phyloP scores from a whole-genome alignment of 2,797 vertebrate species.

The Catamblyrhynchus diadema region DNA sequence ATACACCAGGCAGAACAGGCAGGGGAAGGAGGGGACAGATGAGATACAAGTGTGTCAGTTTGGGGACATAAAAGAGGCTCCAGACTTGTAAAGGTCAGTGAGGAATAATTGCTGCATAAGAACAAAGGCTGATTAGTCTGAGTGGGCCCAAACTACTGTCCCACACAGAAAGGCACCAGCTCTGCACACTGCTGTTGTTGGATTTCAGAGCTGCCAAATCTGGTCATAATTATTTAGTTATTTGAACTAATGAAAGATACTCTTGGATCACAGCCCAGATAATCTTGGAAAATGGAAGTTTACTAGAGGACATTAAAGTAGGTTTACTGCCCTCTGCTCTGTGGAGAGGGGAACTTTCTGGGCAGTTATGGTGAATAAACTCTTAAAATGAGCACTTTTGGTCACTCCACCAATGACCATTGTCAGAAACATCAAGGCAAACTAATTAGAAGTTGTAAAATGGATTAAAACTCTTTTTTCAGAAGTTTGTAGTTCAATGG shows the following conservation, averaged over 20 bases:
- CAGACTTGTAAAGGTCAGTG: background rate
- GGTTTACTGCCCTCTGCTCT: constrained; percentile 13
- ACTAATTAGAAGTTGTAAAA: background rate
- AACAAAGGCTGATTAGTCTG: constrained; percentile 5
- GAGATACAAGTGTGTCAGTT: background rate
- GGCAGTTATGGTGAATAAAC: background rate
- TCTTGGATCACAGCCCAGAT: constrained; percentile 47
- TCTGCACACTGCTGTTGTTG: background rate
- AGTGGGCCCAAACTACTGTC: background rate
- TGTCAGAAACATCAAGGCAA: background rate
- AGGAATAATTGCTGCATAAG: constrained; percentile 19
- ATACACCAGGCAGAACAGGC: background rate
- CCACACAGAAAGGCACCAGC: background rate
- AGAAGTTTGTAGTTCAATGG: background rate
- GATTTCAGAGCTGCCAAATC: constrained; percentile 42
- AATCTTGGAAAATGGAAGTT: constrained; percentile 55
- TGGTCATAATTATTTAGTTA: constrained; percentile 59
- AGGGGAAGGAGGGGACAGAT: background rate
- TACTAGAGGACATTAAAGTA: constrained; percentile 33
- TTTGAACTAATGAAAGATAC: constrained; percentile 61
- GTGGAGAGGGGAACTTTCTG: background rate
- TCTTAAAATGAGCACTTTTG: background rate
- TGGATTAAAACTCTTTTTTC: background rate
- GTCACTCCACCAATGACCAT: background rate
- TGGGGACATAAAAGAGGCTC: background rate